These are phyloP conservation scores for Neomicropteryx cornuta DNA, from an alignment of 1,140 invertebrate species.

Conservation along the genomic window DNA sequence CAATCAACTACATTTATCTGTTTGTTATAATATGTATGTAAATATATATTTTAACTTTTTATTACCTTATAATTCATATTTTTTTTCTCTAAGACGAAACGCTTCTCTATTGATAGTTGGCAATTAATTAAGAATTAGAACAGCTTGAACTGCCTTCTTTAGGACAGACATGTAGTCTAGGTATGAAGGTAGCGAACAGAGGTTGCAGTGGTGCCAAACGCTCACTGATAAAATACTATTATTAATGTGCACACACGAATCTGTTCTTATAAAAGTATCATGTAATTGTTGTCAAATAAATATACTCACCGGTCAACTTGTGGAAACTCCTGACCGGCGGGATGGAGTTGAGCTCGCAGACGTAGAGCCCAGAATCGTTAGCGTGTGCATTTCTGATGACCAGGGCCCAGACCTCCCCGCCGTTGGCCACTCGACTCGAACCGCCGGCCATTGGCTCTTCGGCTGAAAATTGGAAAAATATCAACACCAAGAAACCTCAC, in stretches of 20 bases:
- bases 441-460: constrained; percentile 37
- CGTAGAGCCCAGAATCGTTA: constrained; percentile 64
- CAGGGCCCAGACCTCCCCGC: constrained; percentile 75
- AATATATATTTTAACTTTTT: too few relatives aligned
- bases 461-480: constrained; percentile 19
- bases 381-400: constrained; percentile 56
- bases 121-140: too few relatives aligned
- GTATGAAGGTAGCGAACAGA: too few relatives aligned
- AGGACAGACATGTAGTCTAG: too few relatives aligned
- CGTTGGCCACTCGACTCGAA: constrained; percentile 34
- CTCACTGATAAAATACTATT: background rate
- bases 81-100: too few relatives aligned
- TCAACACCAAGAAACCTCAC: constrained; percentile 1
- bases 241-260: background rate
- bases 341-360: constrained; percentile 73
- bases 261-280: background rate
- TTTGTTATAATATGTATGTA: too few relatives aligned
- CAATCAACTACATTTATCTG: too few relatives aligned
- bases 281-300: background rate
- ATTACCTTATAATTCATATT: too few relatives aligned
- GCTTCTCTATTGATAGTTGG: too few relatives aligned
- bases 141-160: too few relatives aligned
- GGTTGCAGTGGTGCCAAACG: too few relatives aligned
- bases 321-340: constrained; percentile 65
- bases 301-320: constrained; percentile 54